A percentile compares a stretch with the other conserved stretches of the same genome.
phyloP scores from a whole-genome alignment of 2,888 invertebrate genomes.

The Liposcelis brunnea region DNA sequence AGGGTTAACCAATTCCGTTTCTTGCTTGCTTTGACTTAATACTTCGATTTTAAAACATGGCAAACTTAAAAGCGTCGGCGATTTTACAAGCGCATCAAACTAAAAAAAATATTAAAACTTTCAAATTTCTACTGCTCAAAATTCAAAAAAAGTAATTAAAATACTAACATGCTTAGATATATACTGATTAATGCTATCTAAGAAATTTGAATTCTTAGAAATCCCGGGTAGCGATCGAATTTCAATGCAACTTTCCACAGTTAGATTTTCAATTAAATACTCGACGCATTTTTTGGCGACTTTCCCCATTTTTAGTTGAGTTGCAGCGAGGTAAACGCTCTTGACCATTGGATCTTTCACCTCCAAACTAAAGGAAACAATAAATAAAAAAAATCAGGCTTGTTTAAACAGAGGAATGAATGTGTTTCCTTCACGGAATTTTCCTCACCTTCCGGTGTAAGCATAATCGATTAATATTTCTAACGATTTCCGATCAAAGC shows the following conservation, averaged over 20 bases:
- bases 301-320: slow-evolving; percentile 54
- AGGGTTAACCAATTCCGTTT: slow-evolving; percentile 34
- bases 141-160: not conserved
- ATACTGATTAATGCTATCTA: slow-evolving; percentile 46
- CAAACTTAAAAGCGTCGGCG: slow-evolving; percentile 42
- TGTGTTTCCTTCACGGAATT: slow-evolving; percentile 21
- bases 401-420: slow-evolving; percentile 27
- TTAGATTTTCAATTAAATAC: slow-evolving; percentile 46
- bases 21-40: slow-evolving; percentile 50
- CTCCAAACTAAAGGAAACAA: slow-evolving; percentile 28
- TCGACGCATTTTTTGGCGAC: slow-evolving; percentile 54
- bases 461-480: slow-evolving; percentile 64
- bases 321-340: slow-evolving; percentile 63
- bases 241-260: slow-evolving; percentile 37
- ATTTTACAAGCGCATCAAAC: slow-evolving; percentile 21
- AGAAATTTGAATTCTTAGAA: slow-evolving; percentile 33
- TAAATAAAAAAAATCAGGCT: not conserved
- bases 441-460: slow-evolving; percentile 49
- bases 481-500: slow-evolving; percentile 47
- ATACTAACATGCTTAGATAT: not conserved
- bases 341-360: slow-evolving; percentile 40
- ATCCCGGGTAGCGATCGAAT: slow-evolving; percentile 36
- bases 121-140: not conserved
- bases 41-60: slow-evolving; percentile 56
- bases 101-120: not conserved